Evolutionary conservation across 2,888 invertebrate species (phyloP), one percentile per base, ranked within the genome.

Genomic region (Oscheius sp.): DNA sequence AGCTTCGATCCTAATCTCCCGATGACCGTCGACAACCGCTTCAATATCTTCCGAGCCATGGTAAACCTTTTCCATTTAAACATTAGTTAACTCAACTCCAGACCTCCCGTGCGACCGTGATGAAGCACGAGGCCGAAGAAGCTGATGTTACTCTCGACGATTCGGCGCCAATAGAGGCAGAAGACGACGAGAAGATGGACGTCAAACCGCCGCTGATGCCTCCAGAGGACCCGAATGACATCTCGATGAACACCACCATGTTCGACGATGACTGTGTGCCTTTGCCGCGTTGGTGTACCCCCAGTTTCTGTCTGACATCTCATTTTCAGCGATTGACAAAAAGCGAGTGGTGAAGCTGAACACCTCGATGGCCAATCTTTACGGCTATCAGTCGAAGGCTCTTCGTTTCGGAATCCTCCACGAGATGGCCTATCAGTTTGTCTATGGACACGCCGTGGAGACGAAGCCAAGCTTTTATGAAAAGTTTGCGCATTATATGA

Each of bases 371-470:
- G 59, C 68, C 47, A 57, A 48, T 33, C n/a, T 42, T 0, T 76
- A 76, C 2, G 84, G 84, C 32, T 80, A 79, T 70, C 84, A 84
- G 55, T 63, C 76, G 21, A 85, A 84, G 77, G 76, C 79, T 42
- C 78, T 84, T 11, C 77, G 84, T 10, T 72, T 75, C 7, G 51
- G 71, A 51, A 5, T 84, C 2, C 33, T 85, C 13, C 86, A 86
- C 63, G 81, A 84, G 65, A 71, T 83, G 50, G 78, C 76, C 13
- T 84, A 70, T 73, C 84, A 84, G 10, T 75, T 86, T 59, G 78
- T 84, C 9, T 75, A 83, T 68, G 76, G 79, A 10, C 66, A 76
- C 55, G 2, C 57, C 9, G 10, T 53, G 55, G 55, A 53, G 29
- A 53, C 53, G n/a, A 68, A n/a, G 1, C 74, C 74, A 1, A 74